phyloP scores from a whole-genome alignment of 2,888 invertebrate species.

The Agrochola circellaris region DNA sequence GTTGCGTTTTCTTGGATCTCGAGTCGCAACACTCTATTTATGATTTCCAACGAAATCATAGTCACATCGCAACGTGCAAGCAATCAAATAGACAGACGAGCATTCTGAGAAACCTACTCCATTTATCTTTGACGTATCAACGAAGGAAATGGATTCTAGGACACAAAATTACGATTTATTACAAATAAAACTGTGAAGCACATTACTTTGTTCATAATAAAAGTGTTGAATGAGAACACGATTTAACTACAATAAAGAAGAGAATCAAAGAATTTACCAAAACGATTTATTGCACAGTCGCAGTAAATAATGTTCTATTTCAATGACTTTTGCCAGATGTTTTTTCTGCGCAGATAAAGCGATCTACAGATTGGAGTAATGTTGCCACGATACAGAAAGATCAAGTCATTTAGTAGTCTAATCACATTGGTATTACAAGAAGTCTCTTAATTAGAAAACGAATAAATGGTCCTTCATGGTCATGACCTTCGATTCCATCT shows the following conservation, averaged over 20 bases:
- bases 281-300: not conserved
- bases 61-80: not conserved
- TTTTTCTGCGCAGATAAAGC: not conserved
- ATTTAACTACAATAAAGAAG: not conserved
- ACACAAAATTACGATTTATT: constrained; percentile 6
- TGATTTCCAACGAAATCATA: constrained; percentile 39
- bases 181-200: constrained; percentile 4
- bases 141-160: constrained; percentile 22
- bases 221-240: constrained; percentile 6
- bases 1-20: constrained; percentile 4
- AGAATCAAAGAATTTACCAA: not conserved
- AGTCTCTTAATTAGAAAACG: not conserved
- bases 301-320: not conserved
- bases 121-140: constrained; percentile 47
- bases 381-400: no score
- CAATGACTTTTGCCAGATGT: not conserved
- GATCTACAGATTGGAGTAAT: not conserved
- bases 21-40: constrained; percentile 3
- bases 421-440: not conserved
- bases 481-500: not conserved
- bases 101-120: constrained; percentile 35
- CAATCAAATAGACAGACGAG: constrained; percentile 27
- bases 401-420: no score
- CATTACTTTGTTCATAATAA: not conserved
- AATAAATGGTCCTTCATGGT: not conserved